A percentile compares a stretch with the other conserved stretches of the same genome.
phyloP scores from a whole-genome alignment of 2,797 vertebrate species.

The Gymnoscopelus microlampas region DNA sequence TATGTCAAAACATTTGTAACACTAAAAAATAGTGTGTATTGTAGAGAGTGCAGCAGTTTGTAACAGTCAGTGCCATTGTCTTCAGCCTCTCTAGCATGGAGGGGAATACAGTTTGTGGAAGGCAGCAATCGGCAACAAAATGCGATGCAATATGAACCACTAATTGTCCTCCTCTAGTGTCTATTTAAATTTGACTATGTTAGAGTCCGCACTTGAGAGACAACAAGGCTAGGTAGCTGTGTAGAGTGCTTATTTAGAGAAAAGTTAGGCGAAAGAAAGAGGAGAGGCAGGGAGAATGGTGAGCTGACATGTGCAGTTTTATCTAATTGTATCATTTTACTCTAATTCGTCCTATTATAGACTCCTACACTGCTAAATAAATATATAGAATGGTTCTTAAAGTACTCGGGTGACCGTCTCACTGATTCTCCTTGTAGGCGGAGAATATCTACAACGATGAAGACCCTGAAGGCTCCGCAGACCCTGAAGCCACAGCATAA shows the following conservation, averaged over 20 bases:
- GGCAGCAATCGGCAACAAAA: background rate
- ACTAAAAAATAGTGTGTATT: too few species aligned
- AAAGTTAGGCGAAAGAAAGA: slow-evolving; percentile 3
- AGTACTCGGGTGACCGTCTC: background rate
- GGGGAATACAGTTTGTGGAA: background rate
- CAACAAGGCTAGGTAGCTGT: background rate
- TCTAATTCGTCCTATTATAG: background rate
- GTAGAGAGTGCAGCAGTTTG: too few species aligned
- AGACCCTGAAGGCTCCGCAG: slow-evolving; percentile 90
- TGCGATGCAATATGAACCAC: background rate
- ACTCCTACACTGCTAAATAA: background rate
- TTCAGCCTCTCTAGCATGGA: background rate
- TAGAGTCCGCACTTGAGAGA: background rate
- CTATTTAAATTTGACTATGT: background rate
- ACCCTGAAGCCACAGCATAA: slow-evolving; percentile 89
- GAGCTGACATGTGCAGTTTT: background rate
- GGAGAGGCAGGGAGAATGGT: slow-evolving; percentile 11
- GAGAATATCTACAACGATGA: slow-evolving; percentile 98
- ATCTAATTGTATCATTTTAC: background rate
- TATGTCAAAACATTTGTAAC: too few species aligned
- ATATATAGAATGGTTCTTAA: background rate
- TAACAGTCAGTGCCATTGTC: background rate
- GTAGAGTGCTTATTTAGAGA: slow-evolving; percentile 5
- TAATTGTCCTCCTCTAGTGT: background rate
- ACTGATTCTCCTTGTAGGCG: slow-evolving; percentile 78